Conservation (phyloP, 2,888 invertebrate genomes). For the Ecliptopera silaceata region DNA sequence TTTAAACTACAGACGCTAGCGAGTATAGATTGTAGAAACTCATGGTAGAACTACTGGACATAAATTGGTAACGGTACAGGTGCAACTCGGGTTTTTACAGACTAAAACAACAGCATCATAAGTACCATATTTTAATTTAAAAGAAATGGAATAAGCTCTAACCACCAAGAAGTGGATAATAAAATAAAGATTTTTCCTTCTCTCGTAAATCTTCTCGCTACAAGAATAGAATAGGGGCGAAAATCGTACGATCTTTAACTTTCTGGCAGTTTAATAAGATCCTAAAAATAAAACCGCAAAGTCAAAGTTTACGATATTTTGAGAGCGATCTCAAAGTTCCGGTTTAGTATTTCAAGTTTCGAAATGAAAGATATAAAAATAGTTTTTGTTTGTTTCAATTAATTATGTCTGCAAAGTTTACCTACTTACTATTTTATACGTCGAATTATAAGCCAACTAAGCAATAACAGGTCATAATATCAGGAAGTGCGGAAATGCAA, state of each 20-base stretch:
- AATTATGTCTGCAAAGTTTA: too few species aligned
- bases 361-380: neutral
- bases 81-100: too few species aligned
- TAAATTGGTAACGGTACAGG: too few species aligned
- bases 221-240: constrained; percentile 63
- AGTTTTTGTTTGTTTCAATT: too few species aligned
- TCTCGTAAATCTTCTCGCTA: constrained; percentile 64
- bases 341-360: neutral
- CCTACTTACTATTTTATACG: too few species aligned
- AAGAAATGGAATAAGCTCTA: constrained; percentile 46
- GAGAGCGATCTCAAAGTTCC: constrained; percentile 2
- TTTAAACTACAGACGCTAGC: too few species aligned
- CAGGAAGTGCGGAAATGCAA: constrained; percentile 9
- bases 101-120: constrained; percentile 1
- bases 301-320: constrained; percentile 21
- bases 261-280: constrained; percentile 78
- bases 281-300: constrained; percentile 62
- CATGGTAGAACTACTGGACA: too few species aligned
- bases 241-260: constrained; percentile 74
- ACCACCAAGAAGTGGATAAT: constrained; percentile 60
- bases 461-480: constrained; percentile 10
- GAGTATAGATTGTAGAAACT: too few species aligned
- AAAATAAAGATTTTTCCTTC: constrained; percentile 62
- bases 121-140: constrained; percentile 16
- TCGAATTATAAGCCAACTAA: too few species aligned